Conservation (phyloP, 2,797 vertebrate species). For the Vespertilio murinus region DNA sequence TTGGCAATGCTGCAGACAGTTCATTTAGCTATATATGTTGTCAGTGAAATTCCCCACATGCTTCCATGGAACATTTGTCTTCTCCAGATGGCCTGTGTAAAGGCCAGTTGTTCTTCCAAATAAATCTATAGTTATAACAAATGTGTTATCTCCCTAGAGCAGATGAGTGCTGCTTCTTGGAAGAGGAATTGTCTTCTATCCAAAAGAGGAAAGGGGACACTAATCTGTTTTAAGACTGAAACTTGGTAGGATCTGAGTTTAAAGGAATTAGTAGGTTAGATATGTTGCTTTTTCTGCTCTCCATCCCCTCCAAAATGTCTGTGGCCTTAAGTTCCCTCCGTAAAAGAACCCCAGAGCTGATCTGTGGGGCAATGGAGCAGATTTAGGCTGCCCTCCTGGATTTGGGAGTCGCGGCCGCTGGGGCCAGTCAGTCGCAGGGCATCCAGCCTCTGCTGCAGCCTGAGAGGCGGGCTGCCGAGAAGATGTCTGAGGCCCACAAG, state of each 20-base stretch:
- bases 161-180: not conserved
- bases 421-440: no score
- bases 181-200: not conserved
- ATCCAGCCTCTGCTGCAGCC: no score
- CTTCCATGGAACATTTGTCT: slow-evolving; percentile 48
- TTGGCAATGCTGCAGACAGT: not conserved
- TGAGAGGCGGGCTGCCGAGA: no score
- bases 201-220: not conserved
- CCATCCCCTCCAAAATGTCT: not conserved
- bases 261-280: not conserved
- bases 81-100: slow-evolving; percentile 56
- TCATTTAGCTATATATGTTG: slow-evolving; percentile 54
- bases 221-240: not conserved
- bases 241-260: not conserved
- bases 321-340: not conserved
- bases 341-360: not conserved
- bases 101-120: slow-evolving; percentile 64
- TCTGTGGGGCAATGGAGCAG: no score
- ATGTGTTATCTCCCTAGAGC: not conserved
- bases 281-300: not conserved
- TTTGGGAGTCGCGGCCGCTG: no score
- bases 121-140: slow-evolving; percentile 49
- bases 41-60: slow-evolving; percentile 52
- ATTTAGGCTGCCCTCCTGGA: no score
- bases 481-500: no score